Percentiles rank a stretch among this genome's conserved stretches.
These are phyloP conservation scores for Heliconius himera DNA, from an alignment of 1,140 invertebrate genomes.

Conservation along the genomic window DNA sequence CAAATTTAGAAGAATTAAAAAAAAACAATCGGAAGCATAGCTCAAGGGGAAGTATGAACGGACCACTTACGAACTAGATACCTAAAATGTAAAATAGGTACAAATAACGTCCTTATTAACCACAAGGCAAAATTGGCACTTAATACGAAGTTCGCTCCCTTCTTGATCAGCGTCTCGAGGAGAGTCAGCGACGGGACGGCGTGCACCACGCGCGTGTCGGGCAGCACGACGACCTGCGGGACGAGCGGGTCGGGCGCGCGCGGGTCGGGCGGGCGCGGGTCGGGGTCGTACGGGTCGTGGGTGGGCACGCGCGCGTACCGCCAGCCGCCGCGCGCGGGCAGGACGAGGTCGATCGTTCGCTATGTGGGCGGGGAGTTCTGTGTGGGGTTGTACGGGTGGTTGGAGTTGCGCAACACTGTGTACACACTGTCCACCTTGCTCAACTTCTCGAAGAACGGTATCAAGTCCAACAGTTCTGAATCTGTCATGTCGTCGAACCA, in stretches of 20 bases:
- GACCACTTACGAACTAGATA: constrained; percentile 79
- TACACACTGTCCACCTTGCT: constrained; percentile 97
- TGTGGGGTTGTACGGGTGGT: constrained; percentile 89
- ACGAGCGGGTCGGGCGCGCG: constrained; percentile 6
- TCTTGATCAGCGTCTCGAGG: constrained; percentile 58
- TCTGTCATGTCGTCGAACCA: constrained; percentile 99
- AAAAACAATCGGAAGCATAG: constrained; percentile 43
- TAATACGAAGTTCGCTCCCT: constrained; percentile 74
- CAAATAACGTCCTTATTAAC: constrained; percentile 79
- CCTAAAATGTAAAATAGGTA: constrained; percentile 80
- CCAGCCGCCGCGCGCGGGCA: background rate
- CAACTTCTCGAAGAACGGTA: constrained; percentile 97
- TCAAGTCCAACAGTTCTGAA: constrained; percentile 95
- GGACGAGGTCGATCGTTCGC: constrained; percentile 43
- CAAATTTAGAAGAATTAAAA: constrained; percentile 1
- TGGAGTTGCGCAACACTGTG: constrained; percentile 94
- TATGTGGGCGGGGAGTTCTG: constrained; percentile 75
- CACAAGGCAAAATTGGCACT: constrained; percentile 83
- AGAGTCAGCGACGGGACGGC: constrained; percentile 38
- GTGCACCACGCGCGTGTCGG: constrained; percentile 17
- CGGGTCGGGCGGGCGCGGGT: background rate
- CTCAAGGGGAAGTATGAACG: constrained; percentile 48
- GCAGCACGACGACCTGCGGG: constrained; percentile 1
- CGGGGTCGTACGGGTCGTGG: background rate
- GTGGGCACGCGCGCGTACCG: constrained; percentile 25